Percentiles rank a stretch among this genome's conserved stretches.
Evolutionary conservation across 2,113 vertebrate genomes (phyloP).

Genomic region (Semnopithecus entellus): DNA sequence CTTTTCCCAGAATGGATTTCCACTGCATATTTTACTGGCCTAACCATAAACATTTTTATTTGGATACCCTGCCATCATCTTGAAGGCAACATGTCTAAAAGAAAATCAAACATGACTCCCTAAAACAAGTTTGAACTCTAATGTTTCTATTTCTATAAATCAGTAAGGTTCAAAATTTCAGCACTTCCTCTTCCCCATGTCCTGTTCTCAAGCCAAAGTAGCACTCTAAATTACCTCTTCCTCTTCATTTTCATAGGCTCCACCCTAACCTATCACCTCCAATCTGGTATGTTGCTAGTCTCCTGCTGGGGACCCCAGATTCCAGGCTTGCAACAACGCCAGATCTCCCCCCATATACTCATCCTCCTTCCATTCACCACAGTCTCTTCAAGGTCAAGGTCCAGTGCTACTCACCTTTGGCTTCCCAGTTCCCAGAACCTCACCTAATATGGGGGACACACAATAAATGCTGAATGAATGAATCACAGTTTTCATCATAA

Average conservation of each 20-base stretch:
- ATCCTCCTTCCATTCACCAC: background rate
- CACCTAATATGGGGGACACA: background rate
- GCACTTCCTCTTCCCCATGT: background rate
- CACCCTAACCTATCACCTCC: background rate
- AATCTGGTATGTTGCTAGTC: background rate
- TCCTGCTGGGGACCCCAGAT: background rate
- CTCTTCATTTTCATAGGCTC: background rate
- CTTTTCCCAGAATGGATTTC: background rate
- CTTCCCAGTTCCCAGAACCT: constrained; percentile 13
- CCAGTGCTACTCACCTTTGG: background rate
- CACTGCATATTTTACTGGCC: background rate
- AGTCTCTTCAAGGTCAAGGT: constrained; percentile 40
- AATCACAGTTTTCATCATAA: background rate
- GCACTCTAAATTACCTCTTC: background rate
- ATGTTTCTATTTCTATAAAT: background rate
- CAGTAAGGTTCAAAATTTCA: background rate
- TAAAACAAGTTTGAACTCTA: background rate
- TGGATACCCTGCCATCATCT: background rate
- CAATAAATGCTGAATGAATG: background rate
- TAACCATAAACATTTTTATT: background rate
- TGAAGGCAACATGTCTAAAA: background rate
- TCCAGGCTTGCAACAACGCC: background rate
- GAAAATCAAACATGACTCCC: background rate
- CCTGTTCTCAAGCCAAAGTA: background rate
- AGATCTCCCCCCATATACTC: background rate